A percentile compares a stretch with the other conserved stretches of the same genome.
phyloP scores from a whole-genome alignment of 2,888 invertebrate genomes.

The Sphaeridia pumilis region DNA sequence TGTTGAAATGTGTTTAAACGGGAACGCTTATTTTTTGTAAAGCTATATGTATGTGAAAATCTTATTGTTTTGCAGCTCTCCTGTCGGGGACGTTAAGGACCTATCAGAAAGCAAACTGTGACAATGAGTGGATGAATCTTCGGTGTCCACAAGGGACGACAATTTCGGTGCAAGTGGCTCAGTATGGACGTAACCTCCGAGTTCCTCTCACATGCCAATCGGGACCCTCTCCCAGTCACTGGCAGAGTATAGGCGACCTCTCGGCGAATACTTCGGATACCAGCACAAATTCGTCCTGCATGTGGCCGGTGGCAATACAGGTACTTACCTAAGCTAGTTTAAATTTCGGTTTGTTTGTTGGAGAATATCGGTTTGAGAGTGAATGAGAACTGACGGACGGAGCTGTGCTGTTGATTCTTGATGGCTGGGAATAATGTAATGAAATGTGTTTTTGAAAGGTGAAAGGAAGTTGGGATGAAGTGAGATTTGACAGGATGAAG shows the following conservation, averaged over 20 bases:
- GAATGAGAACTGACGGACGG: no score
- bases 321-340: slow-evolving; percentile 14
- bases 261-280: slow-evolving; percentile 21
- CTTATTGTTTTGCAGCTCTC: slow-evolving; percentile 52
- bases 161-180: slow-evolving; percentile 81
- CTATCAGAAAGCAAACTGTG: slow-evolving; percentile 77
- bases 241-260: slow-evolving; percentile 28
- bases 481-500: no score
- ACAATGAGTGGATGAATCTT: slow-evolving; percentile 68
- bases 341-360: not conserved
- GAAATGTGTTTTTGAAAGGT: no score
- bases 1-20: no score
- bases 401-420: no score
- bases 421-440: no score
- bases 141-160: slow-evolving; percentile 78
- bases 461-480: no score
- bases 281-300: slow-evolving; percentile 22
- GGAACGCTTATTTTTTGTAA: no score
- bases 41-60: no score
- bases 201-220: slow-evolving; percentile 45
- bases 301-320: slow-evolving; percentile 30
- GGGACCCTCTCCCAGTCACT: slow-evolving; percentile 20
- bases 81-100: slow-evolving; percentile 81
- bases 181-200: slow-evolving; percentile 62
- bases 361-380: not conserved